Conservation (phyloP, 2,113 vertebrate species). For the Sylvia atricapilla region DNA sequence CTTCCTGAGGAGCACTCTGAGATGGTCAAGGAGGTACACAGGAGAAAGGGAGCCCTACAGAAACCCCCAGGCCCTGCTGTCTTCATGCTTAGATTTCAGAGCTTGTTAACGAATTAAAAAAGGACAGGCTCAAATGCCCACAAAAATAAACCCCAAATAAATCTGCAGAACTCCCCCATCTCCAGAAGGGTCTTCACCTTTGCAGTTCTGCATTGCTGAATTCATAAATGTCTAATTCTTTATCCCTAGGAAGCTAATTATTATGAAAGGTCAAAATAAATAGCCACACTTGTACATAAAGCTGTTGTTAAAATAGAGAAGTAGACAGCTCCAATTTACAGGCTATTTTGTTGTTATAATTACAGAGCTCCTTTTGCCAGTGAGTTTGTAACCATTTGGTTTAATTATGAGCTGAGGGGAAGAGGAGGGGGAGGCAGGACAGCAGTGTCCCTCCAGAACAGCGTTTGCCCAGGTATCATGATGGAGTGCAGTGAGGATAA, state of each 20-base stretch:
- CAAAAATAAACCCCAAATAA: neutral
- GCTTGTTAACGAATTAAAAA: neutral
- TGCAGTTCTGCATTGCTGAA: conserved; percentile 12
- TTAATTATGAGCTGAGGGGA: conserved; percentile 36
- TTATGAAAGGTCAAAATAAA: conserved; percentile 64
- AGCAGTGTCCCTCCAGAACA: neutral
- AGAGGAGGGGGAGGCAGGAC: conserved; percentile 50
- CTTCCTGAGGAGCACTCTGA: neutral
- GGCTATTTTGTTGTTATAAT: conserved; percentile 70
- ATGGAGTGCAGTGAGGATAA: neutral
- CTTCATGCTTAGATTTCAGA: neutral
- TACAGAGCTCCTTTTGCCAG: conserved; percentile 39
- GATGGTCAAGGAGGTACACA: neutral
- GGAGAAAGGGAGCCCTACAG: neutral
- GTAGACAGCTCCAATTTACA: conserved; percentile 51
- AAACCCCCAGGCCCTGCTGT: neutral
- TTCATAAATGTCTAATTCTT: conserved; percentile 37
- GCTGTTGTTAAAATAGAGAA: conserved; percentile 36
- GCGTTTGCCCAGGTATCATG: neutral
- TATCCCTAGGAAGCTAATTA: conserved; percentile 61
- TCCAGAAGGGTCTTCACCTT: conserved; percentile 42
- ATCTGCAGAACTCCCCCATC: conserved; percentile 17
- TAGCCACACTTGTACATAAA: conserved; percentile 29
- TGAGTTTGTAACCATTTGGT: conserved; percentile 40
- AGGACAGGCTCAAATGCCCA: neutral